Conservation (phyloP, 1,140 invertebrate species). For the Gonioctena quinquepunctata region DNA sequence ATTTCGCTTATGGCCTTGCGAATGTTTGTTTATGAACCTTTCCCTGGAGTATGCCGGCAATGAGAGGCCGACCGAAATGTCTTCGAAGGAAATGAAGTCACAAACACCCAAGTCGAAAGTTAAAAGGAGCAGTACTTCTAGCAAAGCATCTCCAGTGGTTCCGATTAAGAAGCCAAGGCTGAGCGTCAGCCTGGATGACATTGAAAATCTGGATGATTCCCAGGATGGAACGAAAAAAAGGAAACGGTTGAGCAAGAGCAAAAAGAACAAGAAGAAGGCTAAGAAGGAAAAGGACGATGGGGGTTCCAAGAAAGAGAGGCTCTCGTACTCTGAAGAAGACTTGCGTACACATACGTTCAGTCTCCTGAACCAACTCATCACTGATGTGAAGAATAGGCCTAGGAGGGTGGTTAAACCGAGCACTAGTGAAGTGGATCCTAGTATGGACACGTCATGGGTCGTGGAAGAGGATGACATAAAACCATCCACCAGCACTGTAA, state of each 20-base stretch:
- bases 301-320: background rate
- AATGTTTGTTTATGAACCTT: too few species aligned
- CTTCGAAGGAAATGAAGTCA: too few species aligned
- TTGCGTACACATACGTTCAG: slow-evolving; percentile 4
- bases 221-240: background rate
- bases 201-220: background rate
- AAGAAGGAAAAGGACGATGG: background rate
- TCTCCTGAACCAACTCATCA: slow-evolving; percentile 26
- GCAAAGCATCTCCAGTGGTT: background rate
- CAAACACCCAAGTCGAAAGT: too few species aligned
- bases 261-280: slow-evolving; percentile 2
- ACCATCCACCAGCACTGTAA: slow-evolving; percentile 27
- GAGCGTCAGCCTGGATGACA: background rate
- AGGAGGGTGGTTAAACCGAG: slow-evolving; percentile 25
- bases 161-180: background rate
- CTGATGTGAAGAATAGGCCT: slow-evolving; percentile 36
- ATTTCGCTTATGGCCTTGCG: too few species aligned
- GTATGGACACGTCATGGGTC: slow-evolving; percentile 18
- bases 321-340: background rate
- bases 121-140: background rate
- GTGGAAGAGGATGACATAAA: slow-evolving; percentile 13
- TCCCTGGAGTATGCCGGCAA: too few species aligned
- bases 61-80: too few species aligned
- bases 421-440: background rate
- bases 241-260: slow-evolving; percentile 26